Evolutionary conservation across 2,797 vertebrate species (phyloP).

Genomic region (Fundulus diaphanus): DNA sequence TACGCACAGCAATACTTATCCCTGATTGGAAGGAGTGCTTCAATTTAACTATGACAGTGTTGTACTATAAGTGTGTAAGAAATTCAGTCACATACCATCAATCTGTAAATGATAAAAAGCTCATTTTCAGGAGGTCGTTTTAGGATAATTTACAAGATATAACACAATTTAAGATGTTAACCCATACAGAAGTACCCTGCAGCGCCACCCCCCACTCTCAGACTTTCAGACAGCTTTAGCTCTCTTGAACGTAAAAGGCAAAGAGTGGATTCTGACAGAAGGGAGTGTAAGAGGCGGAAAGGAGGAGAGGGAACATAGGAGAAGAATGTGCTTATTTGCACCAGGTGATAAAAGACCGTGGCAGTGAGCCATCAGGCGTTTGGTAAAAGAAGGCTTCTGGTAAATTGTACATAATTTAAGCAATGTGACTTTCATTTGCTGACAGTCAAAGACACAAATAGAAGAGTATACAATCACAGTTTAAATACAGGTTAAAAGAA

Average conservation of each 20-base stretch:
- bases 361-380: conserved; percentile 51
- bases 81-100: conserved; percentile 36
- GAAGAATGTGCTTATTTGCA: conserved; percentile 62
- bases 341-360: conserved; percentile 64
- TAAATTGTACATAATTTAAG: conserved; percentile 60
- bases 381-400: conserved; percentile 48
- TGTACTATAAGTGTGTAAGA: not conserved
- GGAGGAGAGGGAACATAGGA: conserved; percentile 41
- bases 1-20: not conserved
- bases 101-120: conserved; percentile 44
- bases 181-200: conserved; percentile 42
- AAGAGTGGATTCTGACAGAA: conserved; percentile 20
- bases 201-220: conserved; percentile 28
- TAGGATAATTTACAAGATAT: conserved; percentile 49
- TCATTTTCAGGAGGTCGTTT: conserved; percentile 42
- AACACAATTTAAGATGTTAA: conserved; percentile 50
- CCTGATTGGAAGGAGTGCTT: not conserved
- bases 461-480: conserved; percentile 17
- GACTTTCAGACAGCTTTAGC: conserved; percentile 12
- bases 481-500: not conserved
- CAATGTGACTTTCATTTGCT: conserved; percentile 53
- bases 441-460: conserved; percentile 11
- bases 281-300: conserved; percentile 37
- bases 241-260: conserved; percentile 14
- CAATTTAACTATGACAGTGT: not conserved